Base-by-base conservation (phyloP, 2,797 vertebrate genomes). In the Muscicapa striata region DNA sequence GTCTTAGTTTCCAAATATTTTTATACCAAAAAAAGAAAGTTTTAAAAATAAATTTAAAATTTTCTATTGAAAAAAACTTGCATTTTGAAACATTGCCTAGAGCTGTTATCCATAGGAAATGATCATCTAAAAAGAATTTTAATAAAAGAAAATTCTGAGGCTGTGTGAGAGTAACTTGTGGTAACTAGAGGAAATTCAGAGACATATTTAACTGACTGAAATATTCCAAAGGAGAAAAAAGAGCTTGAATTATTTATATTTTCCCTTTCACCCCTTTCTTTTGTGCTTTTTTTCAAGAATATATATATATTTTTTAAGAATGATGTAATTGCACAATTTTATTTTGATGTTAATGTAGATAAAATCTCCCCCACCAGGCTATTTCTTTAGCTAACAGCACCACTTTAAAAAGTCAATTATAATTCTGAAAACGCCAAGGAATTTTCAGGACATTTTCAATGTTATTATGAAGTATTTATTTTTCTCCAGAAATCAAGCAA, bases 291-390 rank as follows among this genome's bases (percentile, higher is more conserved):
- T 45, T n/a, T 5, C 2, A 36, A 74, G 3, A 61, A 41, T 20
- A 1, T 11, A 4, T 0, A 30, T 18, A 2, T 9, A 8, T 34
- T 34, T 52, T 48, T 34, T 21, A 12, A 70, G 6, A 62, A 58
- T 49, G 27, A 43, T 30, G 16, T 43, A 43, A 66, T 66, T 27
- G 9, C 2, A 34, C 9, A 16, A 11, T 36, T 76, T 87, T 69
- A 29, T 90, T 91, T 80, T 48, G 1, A 13, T 36, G 3, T 8
- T 43, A 63, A 23, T 55, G 8, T 6, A 51, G 34, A 11, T 13
- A 6, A 46, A 75, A 58, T 9, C 0, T 0, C 1, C 11, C 8
- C 2, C 12, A 30, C 29, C 15, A 32, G 0, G 1, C 10, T 26
- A 1, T 48, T 81, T 74, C 22, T 63, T 34, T 66, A 21, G 12